These are phyloP conservation scores for Panzeria rudis DNA, from an alignment of 2,888 invertebrate species.

Conservation along the genomic window DNA sequence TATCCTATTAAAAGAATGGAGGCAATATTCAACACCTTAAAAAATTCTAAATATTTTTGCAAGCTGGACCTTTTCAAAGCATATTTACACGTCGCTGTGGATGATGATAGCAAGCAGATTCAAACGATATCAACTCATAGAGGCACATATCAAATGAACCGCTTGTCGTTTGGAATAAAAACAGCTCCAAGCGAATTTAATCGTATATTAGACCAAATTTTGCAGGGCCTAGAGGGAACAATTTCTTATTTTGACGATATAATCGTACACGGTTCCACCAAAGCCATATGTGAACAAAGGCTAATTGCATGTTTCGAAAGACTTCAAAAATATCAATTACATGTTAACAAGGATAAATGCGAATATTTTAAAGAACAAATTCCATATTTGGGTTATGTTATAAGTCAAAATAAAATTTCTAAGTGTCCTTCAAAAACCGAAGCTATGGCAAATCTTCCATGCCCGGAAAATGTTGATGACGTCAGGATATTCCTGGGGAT, in stretches of 20 bases:
- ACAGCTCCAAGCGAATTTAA: not conserved
- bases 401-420: conserved; percentile 60
- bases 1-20: not conserved
- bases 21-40: not conserved
- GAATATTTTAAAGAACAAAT: conserved; percentile 8
- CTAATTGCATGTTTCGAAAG: conserved; percentile 42
- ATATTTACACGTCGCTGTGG: not conserved
- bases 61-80: not conserved
- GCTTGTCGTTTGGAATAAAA: not conserved
- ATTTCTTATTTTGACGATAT: not conserved
- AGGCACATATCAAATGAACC: not conserved
- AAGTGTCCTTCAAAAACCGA: conserved; percentile 19
- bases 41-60: not conserved
- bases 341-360: conserved; percentile 18
- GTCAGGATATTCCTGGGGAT: conserved; percentile 41
- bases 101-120: not conserved
- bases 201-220: not conserved
- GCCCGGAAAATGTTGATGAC: conserved; percentile 20
- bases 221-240: not conserved
- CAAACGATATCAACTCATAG: not conserved
- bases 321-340: conserved; percentile 47
- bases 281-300: not conserved
- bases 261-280: not conserved
- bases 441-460: conserved; percentile 25
- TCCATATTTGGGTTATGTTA: not conserved